Evolutionary conservation across 1,140 invertebrate genomes (phyloP), one percentile per base, ranked within the genome.

Genomic region (Brachionus rotundiformis): DNA sequence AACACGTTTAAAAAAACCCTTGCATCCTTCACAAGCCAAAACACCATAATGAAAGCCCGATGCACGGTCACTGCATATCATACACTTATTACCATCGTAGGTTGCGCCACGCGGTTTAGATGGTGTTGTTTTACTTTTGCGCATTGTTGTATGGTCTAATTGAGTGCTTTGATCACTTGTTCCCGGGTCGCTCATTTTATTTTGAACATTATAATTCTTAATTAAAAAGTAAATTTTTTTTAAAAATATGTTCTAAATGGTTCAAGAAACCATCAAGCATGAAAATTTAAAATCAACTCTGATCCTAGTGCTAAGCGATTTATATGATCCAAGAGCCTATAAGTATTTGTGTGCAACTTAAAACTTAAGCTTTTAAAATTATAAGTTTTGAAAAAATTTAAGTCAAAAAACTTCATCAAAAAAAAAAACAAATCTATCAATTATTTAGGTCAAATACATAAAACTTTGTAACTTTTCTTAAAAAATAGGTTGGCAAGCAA

Each of bases 1-100:
- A 82, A 87, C 88, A 29, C 88, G 83, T 31, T 87, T 84, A 82
- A 89, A 88, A 81, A 89, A 89, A 3, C 87, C 87, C 86, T 88
- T 90, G 83, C 89, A 90, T 25, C 89, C 89, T 83, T 90, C 90
- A 83, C 89, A 89, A 1, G 87, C 88, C 82, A 89, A 86, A 8
- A 89, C 88, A 11, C 88, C 89, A 84, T 89, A 89, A 81, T 89
- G 89, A 76, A 87, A 89, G 10, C 89, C 89, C 6, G 87, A 88
- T 5, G 88, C 87, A 82, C 89, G 87, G 73, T 89, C 89, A 4
- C 86, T 86, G 81, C 89, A 89, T 7, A 89, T 88, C 84, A 85
- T 86, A 83, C 87, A 88, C 25, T 86, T 85, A 31, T 41, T 79
- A 11, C 76, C 76, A 19, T 79, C 76, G 25, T 79, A 79, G 8